Evolutionary conservation across 2,888 invertebrate genomes (phyloP).

Genomic region (Tetragnatha montana): DNA sequence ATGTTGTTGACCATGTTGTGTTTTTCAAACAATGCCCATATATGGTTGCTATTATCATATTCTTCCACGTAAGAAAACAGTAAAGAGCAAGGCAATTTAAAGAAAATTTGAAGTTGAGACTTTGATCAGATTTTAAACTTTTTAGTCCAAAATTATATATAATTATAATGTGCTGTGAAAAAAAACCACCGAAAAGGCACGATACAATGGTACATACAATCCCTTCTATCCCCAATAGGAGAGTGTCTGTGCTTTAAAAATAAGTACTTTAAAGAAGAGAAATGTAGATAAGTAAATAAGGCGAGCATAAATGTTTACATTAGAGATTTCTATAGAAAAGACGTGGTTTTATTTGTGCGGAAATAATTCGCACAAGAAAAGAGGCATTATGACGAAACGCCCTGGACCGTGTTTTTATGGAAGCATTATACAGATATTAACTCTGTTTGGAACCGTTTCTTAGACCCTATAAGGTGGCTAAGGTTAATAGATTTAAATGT

Average conservation of each 20-base stretch:
- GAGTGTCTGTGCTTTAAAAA: background rate
- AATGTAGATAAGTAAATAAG: background rate
- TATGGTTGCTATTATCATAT: too few species aligned
- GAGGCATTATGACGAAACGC: background rate
- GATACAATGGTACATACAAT: too few species aligned
- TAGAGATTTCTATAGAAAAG: background rate
- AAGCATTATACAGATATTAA: background rate
- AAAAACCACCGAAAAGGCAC: too few species aligned
- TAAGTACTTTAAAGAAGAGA: background rate
- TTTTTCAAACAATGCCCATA: too few species aligned
- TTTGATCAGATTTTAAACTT: too few species aligned
- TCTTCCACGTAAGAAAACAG: too few species aligned
- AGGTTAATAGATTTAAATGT: background rate
- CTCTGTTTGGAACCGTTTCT: background rate
- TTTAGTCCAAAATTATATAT: too few species aligned
- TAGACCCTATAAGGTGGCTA: background rate
- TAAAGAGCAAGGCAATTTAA: too few species aligned
- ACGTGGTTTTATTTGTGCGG: background rate
- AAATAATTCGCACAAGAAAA: background rate
- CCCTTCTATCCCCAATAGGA: background rate
- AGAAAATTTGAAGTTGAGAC: too few species aligned
- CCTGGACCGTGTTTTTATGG: constrained; percentile 1
- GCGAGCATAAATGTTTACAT: background rate
- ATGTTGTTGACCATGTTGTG: too few species aligned
- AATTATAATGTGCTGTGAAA: too few species aligned